Evolutionary conservation across 2,797 vertebrate species (phyloP), one percentile per base, ranked within the genome.

Genomic region (Pangasius krempfi): DNA sequence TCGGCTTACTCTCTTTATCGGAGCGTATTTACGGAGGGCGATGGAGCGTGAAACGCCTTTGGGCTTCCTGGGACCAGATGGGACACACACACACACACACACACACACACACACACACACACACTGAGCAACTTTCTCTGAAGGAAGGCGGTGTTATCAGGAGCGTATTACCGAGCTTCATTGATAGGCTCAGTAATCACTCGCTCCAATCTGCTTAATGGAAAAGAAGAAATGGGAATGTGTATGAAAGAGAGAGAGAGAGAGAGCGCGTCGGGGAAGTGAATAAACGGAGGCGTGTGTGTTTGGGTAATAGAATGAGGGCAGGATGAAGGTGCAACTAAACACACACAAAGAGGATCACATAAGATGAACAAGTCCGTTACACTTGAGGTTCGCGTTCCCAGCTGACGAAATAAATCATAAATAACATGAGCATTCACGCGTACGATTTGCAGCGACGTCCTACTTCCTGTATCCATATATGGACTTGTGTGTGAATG

Each of bases 11-110:
- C 93, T 95, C 93, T 95, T 95, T 96, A 96, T 96, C 94, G 93
- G 94, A 94, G 94, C 94, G 95, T 96, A 96, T 96, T 96, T 96
- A 95, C 94, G 93, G 94, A 93, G 94, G 70, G 95, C 94, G 89
- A 93, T 96, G 95, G 90, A 95, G 95, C 95, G 92, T 96, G 95
- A 95, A 95, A 95, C 90, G 94, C 94, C 95, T 96, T 96, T 96
- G 93, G 95, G 95, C 94, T 94, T 93, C 92, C 93, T 90, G 94
- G 95, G 94, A 95, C 90, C 95, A 94, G 93, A 94, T 94, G 95
- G 95, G 80, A 82, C 60, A 91, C 82, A 87, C 86, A 87, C 87
- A 87, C 90, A 83, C 88, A 86, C 83, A 89, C 88, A 70, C 47
- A 70, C 87, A 52, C 44, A 44, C 44, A 44, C 40, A 44, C 40